Conservation (phyloP, 2,113 vertebrate genomes). For the Calidris pygmaea region DNA sequence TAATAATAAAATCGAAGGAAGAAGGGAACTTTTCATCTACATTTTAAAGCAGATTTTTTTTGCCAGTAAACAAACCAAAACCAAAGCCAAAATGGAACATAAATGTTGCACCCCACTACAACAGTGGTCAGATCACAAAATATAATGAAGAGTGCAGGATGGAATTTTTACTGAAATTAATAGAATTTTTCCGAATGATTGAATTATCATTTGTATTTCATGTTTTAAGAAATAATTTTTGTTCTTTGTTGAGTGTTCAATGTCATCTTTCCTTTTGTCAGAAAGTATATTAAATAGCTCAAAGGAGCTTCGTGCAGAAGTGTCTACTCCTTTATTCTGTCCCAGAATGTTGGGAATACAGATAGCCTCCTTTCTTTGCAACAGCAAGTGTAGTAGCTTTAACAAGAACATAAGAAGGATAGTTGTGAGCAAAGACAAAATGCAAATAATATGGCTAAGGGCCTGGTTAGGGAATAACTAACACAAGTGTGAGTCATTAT, state of each 20-base stretch:
- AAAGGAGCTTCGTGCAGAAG: constrained; percentile 69
- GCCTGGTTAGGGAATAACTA: not conserved
- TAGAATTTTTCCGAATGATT: constrained; percentile 30
- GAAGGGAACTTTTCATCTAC: not conserved
- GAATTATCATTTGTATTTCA: constrained; percentile 58
- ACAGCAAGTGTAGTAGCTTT: constrained; percentile 47
- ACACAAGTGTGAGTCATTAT: not conserved
- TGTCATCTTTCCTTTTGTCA: constrained; percentile 68
- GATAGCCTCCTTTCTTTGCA: constrained; percentile 65
- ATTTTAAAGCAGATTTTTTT: not conserved
- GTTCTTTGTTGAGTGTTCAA: constrained; percentile 57
- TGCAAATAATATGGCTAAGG: constrained; percentile 60
- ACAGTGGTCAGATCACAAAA: not conserved
- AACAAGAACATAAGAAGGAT: constrained; percentile 60
- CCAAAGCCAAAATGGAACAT: fast-evolving
- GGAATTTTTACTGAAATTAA: constrained; percentile 26
- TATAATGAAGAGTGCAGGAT: not conserved
- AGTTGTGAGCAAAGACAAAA: constrained; percentile 62
- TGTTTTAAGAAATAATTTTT: constrained; percentile 54
- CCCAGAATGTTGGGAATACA: constrained; percentile 63
- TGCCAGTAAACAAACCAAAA: not conserved
- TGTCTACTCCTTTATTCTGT: constrained; percentile 68
- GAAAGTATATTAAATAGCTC: constrained; percentile 70
- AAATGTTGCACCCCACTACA: not conserved
- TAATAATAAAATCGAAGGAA: not conserved